These are phyloP conservation scores for Choloepus hoffmanni DNA, from an alignment of 2,113 vertebrate genomes.

Conservation along the genomic window DNA sequence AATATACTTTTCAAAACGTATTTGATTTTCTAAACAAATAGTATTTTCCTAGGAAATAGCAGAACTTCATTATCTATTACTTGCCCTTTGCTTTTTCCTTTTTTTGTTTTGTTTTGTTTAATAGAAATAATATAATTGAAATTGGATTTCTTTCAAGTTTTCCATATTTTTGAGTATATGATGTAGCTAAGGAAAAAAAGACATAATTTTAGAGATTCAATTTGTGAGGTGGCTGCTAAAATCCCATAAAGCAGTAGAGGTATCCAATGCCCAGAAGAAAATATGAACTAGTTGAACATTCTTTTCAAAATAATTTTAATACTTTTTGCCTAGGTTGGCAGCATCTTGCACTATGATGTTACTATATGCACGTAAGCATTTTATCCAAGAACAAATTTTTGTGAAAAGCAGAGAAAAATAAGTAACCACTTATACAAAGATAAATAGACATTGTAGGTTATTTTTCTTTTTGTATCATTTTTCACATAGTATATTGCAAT, in stretches of 20 bases:
- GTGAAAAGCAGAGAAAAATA: too few relatives aligned
- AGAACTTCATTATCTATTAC: background rate
- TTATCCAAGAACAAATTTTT: background rate
- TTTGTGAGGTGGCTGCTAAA: background rate
- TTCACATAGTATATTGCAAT: background rate
- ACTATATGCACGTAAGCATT: background rate
- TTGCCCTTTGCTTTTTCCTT: background rate
- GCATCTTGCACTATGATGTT: background rate
- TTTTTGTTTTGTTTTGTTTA: background rate
- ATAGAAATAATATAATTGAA: background rate
- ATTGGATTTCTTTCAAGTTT: background rate
- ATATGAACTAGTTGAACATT: background rate
- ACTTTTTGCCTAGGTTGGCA: background rate
- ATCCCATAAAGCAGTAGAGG: background rate
- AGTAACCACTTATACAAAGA: too few relatives aligned
- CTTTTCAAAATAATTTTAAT: background rate
- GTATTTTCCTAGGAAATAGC: background rate
- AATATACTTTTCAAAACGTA: background rate
- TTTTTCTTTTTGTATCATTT: background rate
- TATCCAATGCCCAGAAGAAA: background rate
- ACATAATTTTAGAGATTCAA: background rate
- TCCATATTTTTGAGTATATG: background rate
- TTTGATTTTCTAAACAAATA: conserved; percentile 21
- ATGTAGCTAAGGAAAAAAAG: background rate
- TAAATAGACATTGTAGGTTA: too few relatives aligned